Base-by-base conservation (phyloP, 2,797 vertebrate species). In the Crocodylus rhombifer region DNA sequence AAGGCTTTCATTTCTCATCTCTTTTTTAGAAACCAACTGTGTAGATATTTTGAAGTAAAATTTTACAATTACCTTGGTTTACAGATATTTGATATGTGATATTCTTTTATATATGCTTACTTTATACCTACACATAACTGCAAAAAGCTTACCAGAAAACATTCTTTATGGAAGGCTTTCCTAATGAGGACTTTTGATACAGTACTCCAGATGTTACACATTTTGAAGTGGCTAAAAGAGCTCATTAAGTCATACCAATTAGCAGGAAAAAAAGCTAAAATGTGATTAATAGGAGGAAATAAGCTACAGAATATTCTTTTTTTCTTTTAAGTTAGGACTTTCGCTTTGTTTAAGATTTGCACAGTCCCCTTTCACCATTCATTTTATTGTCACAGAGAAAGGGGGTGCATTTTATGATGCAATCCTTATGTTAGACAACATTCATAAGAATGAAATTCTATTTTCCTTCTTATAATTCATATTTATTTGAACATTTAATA, bases 151-250 rank as follows among this genome's bases (percentile, higher is more conserved):
- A 81, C 23, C 9, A 82, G 14, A 28, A 6, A 64, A 26, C 6
- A 78, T 4, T 33, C 8, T 69, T 76, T 62, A 76, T 15, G 23
- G 67, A 63, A 75, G 87, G 73, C 26, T 61, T 88, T 51, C 82
- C 87, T 88, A 74, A 16, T 79, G 25, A 64, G 11, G 2, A 71
- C 84, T 82, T 61, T 91, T 26, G 4, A 74, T 89, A 65, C 84
- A 89, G 77, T 86, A 86, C 2, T 75, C 26, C 82, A 92, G 78
- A 86, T 87, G 69, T 77, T 90, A 23, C 10, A 86, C 18, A 77
- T 89, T 89, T 90, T 90, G 36, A 90, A 94, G 76, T 84, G 13
- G 3, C 63, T 84, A 36, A 62, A 90, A 94, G 58, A 71, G 62
- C 11, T 87, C 11, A 78, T 84, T 86, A 78, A 78, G 42, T 88